Evolutionary conservation across 2,888 invertebrate genomes (phyloP).

Genomic region (Cosmorhoe ocellata): DNA sequence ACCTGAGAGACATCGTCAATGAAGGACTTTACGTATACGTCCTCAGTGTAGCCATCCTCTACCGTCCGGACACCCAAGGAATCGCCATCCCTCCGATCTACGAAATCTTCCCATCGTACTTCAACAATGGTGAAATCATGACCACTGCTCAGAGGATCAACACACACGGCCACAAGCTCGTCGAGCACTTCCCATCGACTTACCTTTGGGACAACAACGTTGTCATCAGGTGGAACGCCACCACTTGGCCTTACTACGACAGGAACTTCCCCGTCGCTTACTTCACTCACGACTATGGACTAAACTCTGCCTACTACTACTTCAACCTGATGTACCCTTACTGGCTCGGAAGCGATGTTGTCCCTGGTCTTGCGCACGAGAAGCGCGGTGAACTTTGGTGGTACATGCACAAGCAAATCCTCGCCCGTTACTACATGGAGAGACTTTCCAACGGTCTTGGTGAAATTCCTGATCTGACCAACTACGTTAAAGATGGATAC

Average conservation of each 20-base stretch:
- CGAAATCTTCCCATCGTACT: conserved; percentile 88
- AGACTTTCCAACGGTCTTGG: conserved; percentile 87
- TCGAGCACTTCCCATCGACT: conserved; percentile 58
- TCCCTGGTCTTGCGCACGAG: conserved; percentile 74
- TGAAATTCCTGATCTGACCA: conserved; percentile 84
- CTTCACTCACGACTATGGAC: conserved; percentile 87
- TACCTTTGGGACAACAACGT: conserved; percentile 71
- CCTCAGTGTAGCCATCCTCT: conserved; percentile 83
- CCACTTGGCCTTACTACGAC: conserved; percentile 79
- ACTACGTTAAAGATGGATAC: conserved; percentile 83
- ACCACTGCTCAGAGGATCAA: conserved; percentile 84
- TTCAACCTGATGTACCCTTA: conserved; percentile 83
- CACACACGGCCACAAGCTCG: conserved; percentile 56
- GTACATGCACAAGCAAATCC: conserved; percentile 83
- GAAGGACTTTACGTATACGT: conserved; percentile 87
- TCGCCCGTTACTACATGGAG: conserved; percentile 89
- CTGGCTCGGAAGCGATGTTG: conserved; percentile 83
- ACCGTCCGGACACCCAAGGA: conserved; percentile 84
- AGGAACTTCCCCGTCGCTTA: conserved; percentile 84
- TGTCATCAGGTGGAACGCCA: conserved; percentile 84
- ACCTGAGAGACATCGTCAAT: conserved; percentile 86
- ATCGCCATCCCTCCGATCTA: conserved; percentile 86
- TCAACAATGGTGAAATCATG: conserved; percentile 86
- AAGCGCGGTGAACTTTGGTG: conserved; percentile 86
- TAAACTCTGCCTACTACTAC: conserved; percentile 86